Evolutionary conservation across 2,888 invertebrate genomes (phyloP).

Genomic region (Proisotoma minuta): DNA sequence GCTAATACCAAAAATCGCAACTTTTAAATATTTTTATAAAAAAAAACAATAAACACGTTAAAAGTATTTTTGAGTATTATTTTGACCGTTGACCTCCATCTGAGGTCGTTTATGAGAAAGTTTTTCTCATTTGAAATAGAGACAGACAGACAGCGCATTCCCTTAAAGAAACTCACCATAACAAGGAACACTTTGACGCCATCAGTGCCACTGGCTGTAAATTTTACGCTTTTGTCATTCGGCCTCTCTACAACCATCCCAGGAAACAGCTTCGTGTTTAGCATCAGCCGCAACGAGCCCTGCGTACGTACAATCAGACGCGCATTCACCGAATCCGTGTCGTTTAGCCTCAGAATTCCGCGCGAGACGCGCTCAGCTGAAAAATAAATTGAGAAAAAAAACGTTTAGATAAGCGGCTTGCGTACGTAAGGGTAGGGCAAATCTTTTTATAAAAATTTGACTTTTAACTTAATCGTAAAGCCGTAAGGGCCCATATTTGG

Average conservation of each 20-base stretch:
- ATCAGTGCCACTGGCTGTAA: constrained; percentile 57
- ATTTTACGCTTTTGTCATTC: constrained; percentile 76
- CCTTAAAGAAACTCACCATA: constrained; percentile 59
- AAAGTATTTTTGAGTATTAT: no score
- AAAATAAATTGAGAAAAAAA: constrained; percentile 51
- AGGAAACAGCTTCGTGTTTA: constrained; percentile 89
- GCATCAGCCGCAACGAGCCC: constrained; percentile 80
- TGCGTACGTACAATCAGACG: constrained; percentile 82
- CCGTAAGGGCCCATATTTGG: no score
- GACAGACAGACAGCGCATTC: no score
- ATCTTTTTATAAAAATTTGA: no score
- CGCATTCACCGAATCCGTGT: constrained; percentile 58
- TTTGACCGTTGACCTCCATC: not conserved
- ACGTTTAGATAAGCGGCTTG: not conserved
- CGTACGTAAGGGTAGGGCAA: no score
- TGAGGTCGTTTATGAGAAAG: not conserved
- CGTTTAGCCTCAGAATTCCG: constrained; percentile 82
- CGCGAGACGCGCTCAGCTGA: constrained; percentile 85
- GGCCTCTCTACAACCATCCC: constrained; percentile 87
- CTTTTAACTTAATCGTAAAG: no score
- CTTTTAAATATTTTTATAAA: no score
- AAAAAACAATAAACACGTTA: no score
- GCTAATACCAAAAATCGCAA: no score
- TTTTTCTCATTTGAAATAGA: not conserved
- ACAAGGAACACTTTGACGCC: constrained; percentile 79